Evolutionary conservation across 2,797 vertebrate species (phyloP).

Genomic region (Chanos chanos): DNA sequence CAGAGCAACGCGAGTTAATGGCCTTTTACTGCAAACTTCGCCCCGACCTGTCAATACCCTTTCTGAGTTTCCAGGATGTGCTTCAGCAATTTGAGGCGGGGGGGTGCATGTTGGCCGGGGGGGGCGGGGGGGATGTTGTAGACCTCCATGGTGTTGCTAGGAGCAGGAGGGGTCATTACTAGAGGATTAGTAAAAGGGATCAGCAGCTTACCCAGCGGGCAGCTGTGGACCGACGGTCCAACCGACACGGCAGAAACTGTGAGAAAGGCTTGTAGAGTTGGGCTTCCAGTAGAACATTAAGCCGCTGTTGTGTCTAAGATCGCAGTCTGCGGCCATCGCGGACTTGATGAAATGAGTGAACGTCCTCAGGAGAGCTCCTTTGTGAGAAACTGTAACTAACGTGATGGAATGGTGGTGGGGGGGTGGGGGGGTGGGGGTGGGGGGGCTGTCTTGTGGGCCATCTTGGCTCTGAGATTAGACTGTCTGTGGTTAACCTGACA

Average conservation of each 20-base stretch:
- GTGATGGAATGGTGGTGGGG: too few relatives aligned
- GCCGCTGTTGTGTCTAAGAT: constrained; percentile 38
- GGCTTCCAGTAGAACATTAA: constrained; percentile 42
- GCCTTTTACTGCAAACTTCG: too few relatives aligned
- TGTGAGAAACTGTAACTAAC: not conserved
- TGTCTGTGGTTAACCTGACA: too few relatives aligned
- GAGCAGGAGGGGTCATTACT: constrained; percentile 64
- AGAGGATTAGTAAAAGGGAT: constrained; percentile 62
- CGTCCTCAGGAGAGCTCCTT: constrained; percentile 26
- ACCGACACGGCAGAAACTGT: constrained; percentile 15
- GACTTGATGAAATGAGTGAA: constrained; percentile 19
- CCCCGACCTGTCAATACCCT: too few relatives aligned
- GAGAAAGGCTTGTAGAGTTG: constrained; percentile 44
- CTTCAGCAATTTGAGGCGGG: constrained; percentile 3
- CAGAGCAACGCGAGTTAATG: too few relatives aligned
- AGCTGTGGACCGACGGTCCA: constrained; percentile 60
- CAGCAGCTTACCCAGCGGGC: constrained; percentile 60
- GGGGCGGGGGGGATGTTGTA: not conserved
- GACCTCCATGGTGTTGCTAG: constrained; percentile 37
- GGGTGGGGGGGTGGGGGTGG: too few relatives aligned
- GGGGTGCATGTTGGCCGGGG: not conserved
- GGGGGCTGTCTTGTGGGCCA: too few relatives aligned
- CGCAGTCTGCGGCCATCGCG: constrained; percentile 22
- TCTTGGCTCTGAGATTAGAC: too few relatives aligned
- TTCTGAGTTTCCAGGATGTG: constrained; percentile 26